A percentile compares a stretch with the other conserved stretches of the same genome.
Conservation (phyloP, 2,797 vertebrate genomes). For the Taeniopygia guttata region DNA sequence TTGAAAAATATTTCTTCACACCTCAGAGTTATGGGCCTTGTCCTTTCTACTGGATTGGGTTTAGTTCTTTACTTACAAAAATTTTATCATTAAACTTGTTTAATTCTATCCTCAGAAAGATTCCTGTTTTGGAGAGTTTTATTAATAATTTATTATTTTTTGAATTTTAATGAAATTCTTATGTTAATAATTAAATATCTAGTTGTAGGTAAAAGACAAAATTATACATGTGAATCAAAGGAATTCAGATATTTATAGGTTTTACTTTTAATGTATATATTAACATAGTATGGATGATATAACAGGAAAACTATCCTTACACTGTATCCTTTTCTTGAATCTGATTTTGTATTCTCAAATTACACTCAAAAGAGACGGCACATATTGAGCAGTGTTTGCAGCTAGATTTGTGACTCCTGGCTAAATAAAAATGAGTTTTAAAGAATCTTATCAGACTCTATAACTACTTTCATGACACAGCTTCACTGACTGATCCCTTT, state of each 20-base stretch:
- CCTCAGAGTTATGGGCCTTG: neutral
- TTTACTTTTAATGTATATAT: neutral
- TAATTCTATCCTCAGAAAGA: neutral
- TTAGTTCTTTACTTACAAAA: neutral
- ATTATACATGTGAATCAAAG: neutral
- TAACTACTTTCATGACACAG: neutral
- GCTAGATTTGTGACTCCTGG: neutral
- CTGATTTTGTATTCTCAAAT: neutral
- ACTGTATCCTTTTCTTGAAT: neutral
- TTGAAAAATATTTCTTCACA: neutral
- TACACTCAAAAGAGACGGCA: neutral
- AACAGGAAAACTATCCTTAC: neutral
- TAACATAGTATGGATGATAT: neutral
- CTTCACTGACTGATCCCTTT: slow-evolving; percentile 13
- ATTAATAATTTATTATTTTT: neutral
- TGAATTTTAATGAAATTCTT: neutral
- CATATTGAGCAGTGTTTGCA: neutral
- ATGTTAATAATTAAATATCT: neutral
- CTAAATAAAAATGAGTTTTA: slow-evolving; percentile 21
- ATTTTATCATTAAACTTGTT: neutral
- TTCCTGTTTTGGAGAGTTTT: neutral
- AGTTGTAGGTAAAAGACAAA: neutral
- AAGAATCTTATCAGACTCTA: slow-evolving; percentile 5
- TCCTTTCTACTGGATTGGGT: neutral
- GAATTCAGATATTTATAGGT: neutral